These are phyloP conservation scores for Clusia tigrina DNA, from an alignment of 2,888 invertebrate genomes.

Conservation along the genomic window DNA sequence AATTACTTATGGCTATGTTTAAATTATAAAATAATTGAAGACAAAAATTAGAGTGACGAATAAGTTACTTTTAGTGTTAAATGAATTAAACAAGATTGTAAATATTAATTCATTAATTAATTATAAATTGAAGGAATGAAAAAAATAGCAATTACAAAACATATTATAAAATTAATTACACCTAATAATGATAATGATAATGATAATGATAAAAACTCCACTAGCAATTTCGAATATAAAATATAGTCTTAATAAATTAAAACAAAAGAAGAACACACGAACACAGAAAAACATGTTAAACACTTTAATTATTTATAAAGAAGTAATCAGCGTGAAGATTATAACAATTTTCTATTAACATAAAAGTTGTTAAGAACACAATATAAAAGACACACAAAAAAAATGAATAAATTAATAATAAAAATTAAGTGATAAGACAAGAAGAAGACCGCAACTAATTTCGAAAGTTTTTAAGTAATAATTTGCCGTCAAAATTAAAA, in stretches of 20 bases:
- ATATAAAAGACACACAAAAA: constrained; percentile 32
- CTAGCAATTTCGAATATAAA: constrained; percentile 3
- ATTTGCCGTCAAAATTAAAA: constrained; percentile 21
- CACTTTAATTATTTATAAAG: constrained; percentile 38
- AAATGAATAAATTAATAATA: constrained; percentile 21
- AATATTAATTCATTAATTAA: constrained; percentile 7
- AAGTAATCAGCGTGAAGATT: constrained; percentile 26
- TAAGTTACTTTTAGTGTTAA: not conserved
- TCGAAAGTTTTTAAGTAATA: constrained; percentile 22
- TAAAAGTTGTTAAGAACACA: constrained; percentile 41
- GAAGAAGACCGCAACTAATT: constrained; percentile 18
- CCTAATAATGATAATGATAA: too few species aligned
- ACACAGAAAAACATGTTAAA: constrained; percentile 44
- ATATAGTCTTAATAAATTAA: constrained; percentile 18
- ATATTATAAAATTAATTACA: constrained; percentile 18
- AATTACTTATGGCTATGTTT: not conserved
- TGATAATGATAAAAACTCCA: constrained; percentile 4
- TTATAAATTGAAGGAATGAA: constrained; percentile 2
- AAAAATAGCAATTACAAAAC: constrained; percentile 32
- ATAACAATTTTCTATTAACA: constrained; percentile 31
- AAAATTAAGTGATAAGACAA: constrained; percentile 14
- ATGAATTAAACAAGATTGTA: not conserved
- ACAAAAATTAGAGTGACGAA: not conserved
- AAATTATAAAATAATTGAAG: not conserved
- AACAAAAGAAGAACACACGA: constrained; percentile 22